Percentiles rank a stretch among this genome's conserved stretches.
phyloP scores from a whole-genome alignment of 2,113 vertebrate genomes.

The Herpetotheres cachinnans region DNA sequence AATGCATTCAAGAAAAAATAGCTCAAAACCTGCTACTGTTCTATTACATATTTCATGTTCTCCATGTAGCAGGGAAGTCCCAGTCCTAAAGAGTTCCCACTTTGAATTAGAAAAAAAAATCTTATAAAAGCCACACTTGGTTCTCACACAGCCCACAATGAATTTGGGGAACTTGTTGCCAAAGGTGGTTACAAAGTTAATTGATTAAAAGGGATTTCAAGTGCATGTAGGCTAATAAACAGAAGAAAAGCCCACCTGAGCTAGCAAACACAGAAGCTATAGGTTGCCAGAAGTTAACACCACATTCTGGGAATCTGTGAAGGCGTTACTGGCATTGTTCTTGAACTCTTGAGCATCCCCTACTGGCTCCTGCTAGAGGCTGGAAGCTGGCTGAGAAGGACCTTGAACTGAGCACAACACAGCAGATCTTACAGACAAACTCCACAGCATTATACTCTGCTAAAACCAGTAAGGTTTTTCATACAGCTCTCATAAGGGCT shows the following conservation, averaged over 20 bases:
- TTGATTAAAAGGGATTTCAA: not conserved
- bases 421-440: not conserved
- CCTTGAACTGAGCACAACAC: not conserved
- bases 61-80: not conserved
- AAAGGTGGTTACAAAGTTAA: rapidly evolving
- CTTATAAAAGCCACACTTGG: not conserved
- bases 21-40: not conserved
- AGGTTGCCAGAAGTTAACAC: not conserved
- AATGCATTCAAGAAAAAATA: not conserved
- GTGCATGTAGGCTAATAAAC: not conserved
- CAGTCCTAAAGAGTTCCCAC: not conserved
- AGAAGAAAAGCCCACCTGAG: not conserved
- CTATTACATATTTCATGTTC: not conserved
- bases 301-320: rapidly evolving
- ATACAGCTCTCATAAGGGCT: not conserved
- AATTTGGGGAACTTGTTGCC: not conserved
- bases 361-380: not conserved
- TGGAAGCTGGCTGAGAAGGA: not conserved
- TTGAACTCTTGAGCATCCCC: not conserved
- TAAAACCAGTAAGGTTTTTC: not conserved
- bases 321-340: not conserved
- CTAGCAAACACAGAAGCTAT: not conserved
- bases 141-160: not conserved
- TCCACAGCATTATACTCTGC: not conserved
- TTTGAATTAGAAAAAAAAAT: not conserved